These are phyloP conservation scores for Mormyrops attenuatus DNA, from an alignment of 2,797 vertebrate genomes.

Conservation along the genomic window DNA sequence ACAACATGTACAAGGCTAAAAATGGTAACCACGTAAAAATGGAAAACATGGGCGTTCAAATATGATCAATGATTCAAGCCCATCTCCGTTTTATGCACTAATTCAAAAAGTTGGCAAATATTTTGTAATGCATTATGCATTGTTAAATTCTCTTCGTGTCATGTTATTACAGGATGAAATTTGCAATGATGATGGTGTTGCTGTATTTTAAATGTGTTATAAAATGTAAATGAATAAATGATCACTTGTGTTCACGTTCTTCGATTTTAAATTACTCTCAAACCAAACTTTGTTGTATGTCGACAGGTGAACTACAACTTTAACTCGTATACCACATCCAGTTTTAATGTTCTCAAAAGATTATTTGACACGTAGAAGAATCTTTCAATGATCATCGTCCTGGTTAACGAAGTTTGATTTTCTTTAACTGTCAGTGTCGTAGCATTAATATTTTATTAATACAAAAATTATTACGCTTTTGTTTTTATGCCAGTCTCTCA, in stretches of 20 bases:
- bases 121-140: background rate
- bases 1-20: background rate
- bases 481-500: background rate
- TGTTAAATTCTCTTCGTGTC: background rate
- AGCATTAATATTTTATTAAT: background rate
- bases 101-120: background rate
- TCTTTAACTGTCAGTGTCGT: background rate
- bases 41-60: background rate
- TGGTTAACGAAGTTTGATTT: background rate
- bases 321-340: background rate
- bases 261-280: background rate
- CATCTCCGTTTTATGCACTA: background rate
- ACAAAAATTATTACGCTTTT: background rate
- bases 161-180: background rate
- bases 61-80: background rate
- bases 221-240: background rate
- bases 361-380: background rate
- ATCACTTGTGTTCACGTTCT: background rate
- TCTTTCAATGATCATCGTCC: background rate
- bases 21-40: slow-evolving; percentile 6
- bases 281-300: background rate
- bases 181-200: background rate
- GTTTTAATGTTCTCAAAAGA: background rate
- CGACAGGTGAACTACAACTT: background rate
- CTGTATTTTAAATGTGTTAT: slow-evolving; percentile 1